These are phyloP conservation scores for Pogonocherus hispidulus DNA, from an alignment of 2,888 invertebrate genomes.

Conservation along the genomic window DNA sequence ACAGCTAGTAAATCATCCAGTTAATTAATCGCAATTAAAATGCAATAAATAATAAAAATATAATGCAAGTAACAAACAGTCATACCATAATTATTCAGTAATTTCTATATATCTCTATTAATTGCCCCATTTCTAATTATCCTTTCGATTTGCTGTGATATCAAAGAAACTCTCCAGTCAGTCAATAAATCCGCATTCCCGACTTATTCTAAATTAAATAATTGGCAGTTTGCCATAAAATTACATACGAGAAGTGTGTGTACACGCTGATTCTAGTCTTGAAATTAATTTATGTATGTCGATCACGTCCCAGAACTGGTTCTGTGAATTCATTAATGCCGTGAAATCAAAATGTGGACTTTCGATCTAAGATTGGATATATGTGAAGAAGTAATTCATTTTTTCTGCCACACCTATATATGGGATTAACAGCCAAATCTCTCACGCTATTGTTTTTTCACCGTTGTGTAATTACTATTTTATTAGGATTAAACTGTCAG, in stretches of 20 bases:
- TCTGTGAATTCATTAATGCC: slow-evolving; percentile 48
- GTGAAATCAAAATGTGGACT: slow-evolving; percentile 26
- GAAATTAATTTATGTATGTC: slow-evolving; percentile 54
- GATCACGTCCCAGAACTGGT: slow-evolving; percentile 50
- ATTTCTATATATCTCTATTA: background rate
- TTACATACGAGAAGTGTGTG: slow-evolving; percentile 53
- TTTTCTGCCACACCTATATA: slow-evolving; percentile 21
- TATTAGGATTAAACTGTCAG: no score
- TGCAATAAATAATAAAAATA: background rate
- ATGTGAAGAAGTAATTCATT: slow-evolving; percentile 19
- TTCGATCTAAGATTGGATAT: slow-evolving; percentile 25
- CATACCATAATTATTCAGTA: background rate
- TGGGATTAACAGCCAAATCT: background rate
- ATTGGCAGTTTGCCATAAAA: slow-evolving; percentile 52
- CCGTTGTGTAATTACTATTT: no score
- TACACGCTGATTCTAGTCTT: slow-evolving; percentile 44
- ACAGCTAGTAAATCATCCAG: background rate
- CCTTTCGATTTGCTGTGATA: slow-evolving; percentile 37
- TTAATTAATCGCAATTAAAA: background rate
- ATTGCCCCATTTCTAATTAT: slow-evolving; percentile 12
- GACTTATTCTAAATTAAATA: slow-evolving; percentile 56
- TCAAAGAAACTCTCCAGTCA: slow-evolving; percentile 38
- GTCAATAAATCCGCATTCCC: slow-evolving; percentile 48
- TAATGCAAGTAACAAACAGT: no score
- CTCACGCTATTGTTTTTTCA: no score